These are phyloP conservation scores for Anser brachyrhynchus DNA, from an alignment of 2,113 vertebrate species.

Conservation along the genomic window DNA sequence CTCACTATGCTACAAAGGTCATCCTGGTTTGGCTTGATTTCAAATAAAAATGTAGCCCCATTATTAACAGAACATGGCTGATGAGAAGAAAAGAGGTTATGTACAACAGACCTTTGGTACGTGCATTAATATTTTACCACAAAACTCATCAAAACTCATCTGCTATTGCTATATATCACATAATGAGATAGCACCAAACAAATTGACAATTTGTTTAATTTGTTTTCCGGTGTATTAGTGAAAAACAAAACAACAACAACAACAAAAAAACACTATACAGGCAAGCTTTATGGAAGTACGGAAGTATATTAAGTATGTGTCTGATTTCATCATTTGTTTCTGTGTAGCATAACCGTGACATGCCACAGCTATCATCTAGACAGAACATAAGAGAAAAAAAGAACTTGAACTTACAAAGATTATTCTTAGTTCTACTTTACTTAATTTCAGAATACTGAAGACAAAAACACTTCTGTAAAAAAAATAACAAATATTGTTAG, in stretches of 20 bases:
- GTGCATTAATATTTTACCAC: background rate
- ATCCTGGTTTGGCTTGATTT: background rate
- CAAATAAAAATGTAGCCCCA: background rate
- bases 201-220: background rate
- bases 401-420: rapidly evolving
- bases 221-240: background rate
- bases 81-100: background rate
- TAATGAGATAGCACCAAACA: background rate
- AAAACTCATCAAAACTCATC: background rate
- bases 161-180: background rate
- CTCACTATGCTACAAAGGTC: background rate
- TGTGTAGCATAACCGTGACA: background rate
- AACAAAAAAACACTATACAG: background rate
- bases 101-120: background rate
- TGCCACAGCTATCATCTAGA: background rate
- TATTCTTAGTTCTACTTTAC: background rate
- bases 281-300: background rate
- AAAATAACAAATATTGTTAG: background rate
- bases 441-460: background rate
- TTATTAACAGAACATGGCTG: background rate
- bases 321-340: background rate
- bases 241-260: background rate
- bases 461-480: background rate
- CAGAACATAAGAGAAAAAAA: background rate
- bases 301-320: background rate